These are phyloP conservation scores for Atta cephalotes DNA, from an alignment of 1,140 invertebrate genomes.

Conservation along the genomic window DNA sequence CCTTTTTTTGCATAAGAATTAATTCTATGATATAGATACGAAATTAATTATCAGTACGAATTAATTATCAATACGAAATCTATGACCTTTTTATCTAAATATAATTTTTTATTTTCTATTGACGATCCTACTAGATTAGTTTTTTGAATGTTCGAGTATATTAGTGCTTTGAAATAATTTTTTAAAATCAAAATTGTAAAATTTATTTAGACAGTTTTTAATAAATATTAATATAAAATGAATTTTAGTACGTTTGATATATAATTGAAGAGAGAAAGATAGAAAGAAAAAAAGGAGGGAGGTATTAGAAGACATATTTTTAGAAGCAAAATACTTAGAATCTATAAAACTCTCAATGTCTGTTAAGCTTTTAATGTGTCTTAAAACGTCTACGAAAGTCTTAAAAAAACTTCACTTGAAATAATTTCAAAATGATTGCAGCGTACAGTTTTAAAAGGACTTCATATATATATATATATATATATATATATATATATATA, in stretches of 20 bases:
- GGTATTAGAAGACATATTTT: background rate
- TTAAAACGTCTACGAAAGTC: background rate
- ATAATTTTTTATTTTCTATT: background rate
- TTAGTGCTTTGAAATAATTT: constrained; percentile 17
- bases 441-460: too few species aligned
- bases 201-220: background rate
- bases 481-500: too few species aligned
- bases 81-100: background rate
- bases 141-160: background rate
- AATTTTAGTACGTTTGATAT: background rate
- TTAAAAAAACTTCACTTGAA: constrained; percentile 3
- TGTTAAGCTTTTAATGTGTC: background rate
- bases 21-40: too few species aligned
- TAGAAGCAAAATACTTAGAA: background rate
- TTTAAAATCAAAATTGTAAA: constrained; percentile 7
- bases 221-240: background rate
- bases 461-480: too few species aligned
- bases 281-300: background rate
- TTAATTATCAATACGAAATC: too few species aligned
- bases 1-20: too few species aligned
- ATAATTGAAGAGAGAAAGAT: background rate
- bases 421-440: constrained; percentile 10
- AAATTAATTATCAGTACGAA: too few species aligned
- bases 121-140: background rate
- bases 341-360: background rate